Percentiles rank a stretch among this genome's conserved stretches.
These are phyloP conservation scores for Brevipalpus yothersi DNA, from an alignment of 1,140 invertebrate species.

Conservation along the genomic window DNA sequence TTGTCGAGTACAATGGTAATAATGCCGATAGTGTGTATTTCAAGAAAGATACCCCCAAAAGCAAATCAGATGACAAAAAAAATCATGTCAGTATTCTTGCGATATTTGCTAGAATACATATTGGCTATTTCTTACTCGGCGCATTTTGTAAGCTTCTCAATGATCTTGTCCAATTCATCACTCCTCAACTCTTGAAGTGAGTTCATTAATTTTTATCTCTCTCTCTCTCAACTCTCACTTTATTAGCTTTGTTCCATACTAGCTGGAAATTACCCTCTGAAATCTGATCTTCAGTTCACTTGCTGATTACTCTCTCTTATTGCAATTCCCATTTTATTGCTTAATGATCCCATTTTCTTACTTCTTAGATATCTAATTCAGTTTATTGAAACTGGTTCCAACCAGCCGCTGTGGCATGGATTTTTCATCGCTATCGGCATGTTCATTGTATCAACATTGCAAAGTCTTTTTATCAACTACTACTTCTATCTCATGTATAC, in stretches of 20 bases:
- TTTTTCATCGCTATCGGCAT: neutral
- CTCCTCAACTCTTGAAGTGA: neutral
- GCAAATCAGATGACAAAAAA: neutral
- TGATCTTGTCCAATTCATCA: neutral
- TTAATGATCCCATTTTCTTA: neutral
- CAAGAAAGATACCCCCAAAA: neutral
- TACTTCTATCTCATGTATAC: conserved; percentile 70
- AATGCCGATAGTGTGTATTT: neutral
- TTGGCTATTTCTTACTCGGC: conserved; percentile 10
- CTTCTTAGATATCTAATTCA: neutral
- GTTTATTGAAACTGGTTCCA: neutral
- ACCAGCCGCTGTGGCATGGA: neutral
- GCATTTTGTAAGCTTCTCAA: neutral
- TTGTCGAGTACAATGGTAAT: neutral
- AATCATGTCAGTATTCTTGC: neutral
- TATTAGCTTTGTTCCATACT: neutral
- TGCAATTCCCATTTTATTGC: too few species aligned
- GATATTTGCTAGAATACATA: conserved; percentile 19
- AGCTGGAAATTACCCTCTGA: too few species aligned
- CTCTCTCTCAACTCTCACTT: neutral
- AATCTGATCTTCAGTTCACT: too few species aligned
- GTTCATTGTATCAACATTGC: neutral
- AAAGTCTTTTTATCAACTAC: conserved; percentile 55
- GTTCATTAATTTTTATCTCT: neutral
- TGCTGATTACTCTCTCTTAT: too few species aligned